Evolutionary conservation across 1,140 invertebrate genomes (phyloP), one percentile per base, ranked within the genome.

Genomic region (Rhagoletis zephyria): DNA sequence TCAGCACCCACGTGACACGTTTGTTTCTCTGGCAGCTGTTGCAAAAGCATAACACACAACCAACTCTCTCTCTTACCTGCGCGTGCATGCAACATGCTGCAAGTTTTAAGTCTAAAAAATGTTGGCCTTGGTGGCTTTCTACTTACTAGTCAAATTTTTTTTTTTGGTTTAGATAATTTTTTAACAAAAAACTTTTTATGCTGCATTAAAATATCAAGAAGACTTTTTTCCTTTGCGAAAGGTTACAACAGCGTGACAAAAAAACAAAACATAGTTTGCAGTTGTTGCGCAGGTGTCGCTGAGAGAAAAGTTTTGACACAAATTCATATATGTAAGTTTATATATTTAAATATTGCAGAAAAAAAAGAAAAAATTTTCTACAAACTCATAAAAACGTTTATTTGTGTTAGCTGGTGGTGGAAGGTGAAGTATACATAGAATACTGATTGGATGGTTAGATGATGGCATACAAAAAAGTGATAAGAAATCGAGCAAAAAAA

Each of bases 11-110:
- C 74, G 48, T 81, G 74, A 81, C 74, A 56, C 48, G 74, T 81
- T 81, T 81, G 74, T n/a, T 81, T 7, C 74, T 81, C 74, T 81
- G 74, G 74, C 74, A 81, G 74, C 45, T 81, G 74, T 81, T 81
- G 74, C 74, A 81, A 59, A 19, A 81, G 19, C 74, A 81, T n/a
- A 30, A 30, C 30, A 30, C 30, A 30, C 30, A 30, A 30, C 45
- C 48, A 16, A 14, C 63, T 16, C 65, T 19, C 48, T 30, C 6
- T 51, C 48, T 56, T 81, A 51, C 74, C 74, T 81, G 74, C 30
- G 56, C 74, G 74, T 81, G 56, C 74, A 48, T 81, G 74, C 74
- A 19, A 81, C 48, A 59, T 81, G 45, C 74, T 16, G 16, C 19
- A 81, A 56, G 12, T 81, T 81, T 81, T 19, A 4, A 56, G 19